Conservation (phyloP, 2,888 invertebrate species). For the Teleiodes luculella region DNA sequence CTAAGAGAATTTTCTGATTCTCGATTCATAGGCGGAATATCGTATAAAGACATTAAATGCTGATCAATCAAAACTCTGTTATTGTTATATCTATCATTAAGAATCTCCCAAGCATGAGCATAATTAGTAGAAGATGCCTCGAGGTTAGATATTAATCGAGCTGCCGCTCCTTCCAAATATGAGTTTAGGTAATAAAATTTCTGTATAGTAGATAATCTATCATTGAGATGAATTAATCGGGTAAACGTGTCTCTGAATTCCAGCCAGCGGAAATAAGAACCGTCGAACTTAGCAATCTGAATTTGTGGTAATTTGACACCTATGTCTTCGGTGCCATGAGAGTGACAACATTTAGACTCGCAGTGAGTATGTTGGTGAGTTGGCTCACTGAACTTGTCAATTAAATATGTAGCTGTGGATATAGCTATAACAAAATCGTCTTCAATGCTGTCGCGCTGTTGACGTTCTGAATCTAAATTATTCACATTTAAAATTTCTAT, state of each 20-base stretch:
- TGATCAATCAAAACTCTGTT: constrained; percentile 22
- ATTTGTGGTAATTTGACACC: constrained; percentile 26
- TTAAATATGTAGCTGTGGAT: constrained; percentile 20
- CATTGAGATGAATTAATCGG: constrained; percentile 28
- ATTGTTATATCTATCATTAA: constrained; percentile 22
- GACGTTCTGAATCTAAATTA: constrained; percentile 5
- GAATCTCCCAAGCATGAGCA: constrained; percentile 16
- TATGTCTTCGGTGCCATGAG: constrained; percentile 8
- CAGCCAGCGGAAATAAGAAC: constrained; percentile 27
- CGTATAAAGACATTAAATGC: constrained; percentile 24
- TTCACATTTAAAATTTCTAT: constrained; percentile 18
- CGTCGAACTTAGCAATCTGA: constrained; percentile 28
- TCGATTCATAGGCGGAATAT: constrained; percentile 16
- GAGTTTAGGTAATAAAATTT: constrained; percentile 28
- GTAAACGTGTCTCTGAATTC: constrained; percentile 27
- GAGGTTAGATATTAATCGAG: constrained; percentile 21
- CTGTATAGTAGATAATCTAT: constrained; percentile 23
- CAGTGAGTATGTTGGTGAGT: neutral
- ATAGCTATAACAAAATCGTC: constrained; percentile 15
- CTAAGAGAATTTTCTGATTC: constrained; percentile 24
- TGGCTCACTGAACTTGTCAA: constrained; percentile 3
- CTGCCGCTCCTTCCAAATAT: too few relatives aligned
- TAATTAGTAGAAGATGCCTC: constrained; percentile 21
- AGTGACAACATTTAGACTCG: neutral
- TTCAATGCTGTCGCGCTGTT: constrained; percentile 21